Percentiles rank a stretch among this genome's conserved stretches.
phyloP scores from a whole-genome alignment of 2,797 vertebrate species.

The Dendrocincla fuliginosa region DNA sequence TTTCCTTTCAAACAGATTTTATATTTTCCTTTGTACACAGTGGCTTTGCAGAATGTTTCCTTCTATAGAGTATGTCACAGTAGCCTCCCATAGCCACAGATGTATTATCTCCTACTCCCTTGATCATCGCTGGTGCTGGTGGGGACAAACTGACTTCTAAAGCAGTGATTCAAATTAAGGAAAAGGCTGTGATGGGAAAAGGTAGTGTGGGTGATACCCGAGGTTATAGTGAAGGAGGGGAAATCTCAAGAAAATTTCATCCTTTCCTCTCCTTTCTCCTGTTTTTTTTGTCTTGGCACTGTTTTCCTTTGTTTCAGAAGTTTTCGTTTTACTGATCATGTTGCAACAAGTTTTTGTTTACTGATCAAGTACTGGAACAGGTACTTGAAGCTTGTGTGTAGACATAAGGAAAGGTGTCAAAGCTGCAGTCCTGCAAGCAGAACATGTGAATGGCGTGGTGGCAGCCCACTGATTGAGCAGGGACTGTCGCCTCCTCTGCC shows the following conservation, averaged over 20 bases:
- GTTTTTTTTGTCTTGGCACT: background rate
- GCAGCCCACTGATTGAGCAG: background rate
- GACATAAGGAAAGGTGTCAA: background rate
- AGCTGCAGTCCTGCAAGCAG: background rate
- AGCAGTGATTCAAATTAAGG: background rate
- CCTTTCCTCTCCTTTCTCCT: background rate
- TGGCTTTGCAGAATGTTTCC: background rate
- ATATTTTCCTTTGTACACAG: background rate
- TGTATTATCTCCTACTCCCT: fast-evolving
- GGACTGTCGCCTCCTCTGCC: background rate
- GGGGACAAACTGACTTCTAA: background rate
- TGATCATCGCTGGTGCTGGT: background rate
- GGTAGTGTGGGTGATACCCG: background rate
- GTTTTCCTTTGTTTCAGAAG: background rate
- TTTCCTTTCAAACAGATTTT: background rate
- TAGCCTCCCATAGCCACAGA: background rate
- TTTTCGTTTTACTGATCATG: background rate
- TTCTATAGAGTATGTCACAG: background rate
- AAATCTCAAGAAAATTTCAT: background rate
- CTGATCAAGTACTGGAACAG: background rate
- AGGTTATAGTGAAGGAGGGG: background rate
- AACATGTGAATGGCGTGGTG: background rate
- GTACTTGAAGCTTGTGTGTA: background rate
- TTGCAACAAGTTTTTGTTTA: background rate
- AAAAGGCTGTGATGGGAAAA: background rate